Base-by-base conservation (phyloP, 2,113 vertebrate genomes). In the Peromyscus californicus region DNA sequence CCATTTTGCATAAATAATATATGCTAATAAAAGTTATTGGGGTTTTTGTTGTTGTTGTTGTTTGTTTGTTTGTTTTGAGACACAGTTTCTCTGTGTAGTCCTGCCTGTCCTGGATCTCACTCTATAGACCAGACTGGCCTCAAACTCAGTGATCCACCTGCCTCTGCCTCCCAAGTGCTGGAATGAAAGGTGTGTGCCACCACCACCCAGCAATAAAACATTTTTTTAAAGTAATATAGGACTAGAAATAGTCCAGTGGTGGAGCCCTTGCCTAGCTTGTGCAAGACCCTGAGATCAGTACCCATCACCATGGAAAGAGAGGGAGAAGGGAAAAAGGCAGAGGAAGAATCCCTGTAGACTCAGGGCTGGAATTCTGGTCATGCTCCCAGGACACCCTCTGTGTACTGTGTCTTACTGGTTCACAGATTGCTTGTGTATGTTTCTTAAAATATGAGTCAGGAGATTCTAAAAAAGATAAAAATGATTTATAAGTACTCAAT, bases 371-470 rank as follows among this genome's bases (percentile, higher is more conserved):
- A 79, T 70, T 72, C 79, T 59, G 75, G 33, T 1, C 57, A 1
- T 36, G 26, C 45, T 57, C 11, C 16, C 31, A 19, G 45, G 45
- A 76, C 67, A 36, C 3, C 15, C 69, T 54, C 3, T 26, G 2
- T n/a, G 5, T 51, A 12, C 4, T 75, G 2, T 45, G n/a, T 65
- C 19, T 87, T 63, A 45, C 84, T 80, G 74, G 12, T 39, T 69
- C 7, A 57, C 22, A 59, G 69, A 4, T 4, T 94, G 2, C 36
- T 15, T 78, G 48, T 39, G 0, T 84, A 1, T 78, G 54, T 67
- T 69, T 95, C 89, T 83, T 94, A 91, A 95, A 67, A 45, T 31
- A 70, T 57, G 61, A 79, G 67, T 88, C 72, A 91, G 24, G 22
- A 89, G 15, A 79, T 78, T 86, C 33, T 57, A 54, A 94, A 59